Evolutionary conservation across 2,113 vertebrate genomes (phyloP).

Genomic region (Dryoscopus gambensis): DNA sequence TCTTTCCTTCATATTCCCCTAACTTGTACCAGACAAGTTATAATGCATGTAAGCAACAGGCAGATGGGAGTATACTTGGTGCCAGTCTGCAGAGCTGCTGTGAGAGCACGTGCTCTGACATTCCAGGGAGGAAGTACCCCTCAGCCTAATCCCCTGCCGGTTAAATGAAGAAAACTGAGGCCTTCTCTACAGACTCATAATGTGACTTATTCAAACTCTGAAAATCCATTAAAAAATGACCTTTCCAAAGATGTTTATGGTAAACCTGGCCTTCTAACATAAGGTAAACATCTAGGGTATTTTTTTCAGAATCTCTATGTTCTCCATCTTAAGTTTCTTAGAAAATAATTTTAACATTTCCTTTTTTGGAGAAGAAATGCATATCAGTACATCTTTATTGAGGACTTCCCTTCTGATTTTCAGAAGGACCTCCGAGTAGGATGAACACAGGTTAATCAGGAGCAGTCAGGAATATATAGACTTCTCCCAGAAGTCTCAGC

Average conservation of each 20-base stretch:
- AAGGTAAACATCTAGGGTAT: neutral
- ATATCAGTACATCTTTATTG: neutral
- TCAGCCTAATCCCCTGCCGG: neutral
- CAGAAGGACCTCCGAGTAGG: neutral
- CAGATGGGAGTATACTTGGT: neutral
- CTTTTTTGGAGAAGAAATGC: neutral
- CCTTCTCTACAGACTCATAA: neutral
- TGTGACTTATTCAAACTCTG: neutral
- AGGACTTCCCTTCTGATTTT: neutral
- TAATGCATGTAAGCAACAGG: rapidly evolving
- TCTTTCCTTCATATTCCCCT: neutral
- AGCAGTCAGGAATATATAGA: neutral
- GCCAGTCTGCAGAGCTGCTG: neutral
- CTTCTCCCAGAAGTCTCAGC: neutral
- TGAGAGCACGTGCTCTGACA: neutral
- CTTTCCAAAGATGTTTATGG: neutral
- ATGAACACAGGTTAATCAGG: neutral
- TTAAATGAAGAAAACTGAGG: neutral
- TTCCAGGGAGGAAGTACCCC: neutral
- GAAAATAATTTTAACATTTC: neutral
- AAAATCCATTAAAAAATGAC: neutral
- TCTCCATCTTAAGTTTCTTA: neutral
- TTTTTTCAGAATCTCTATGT: neutral
- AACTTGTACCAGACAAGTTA: neutral
- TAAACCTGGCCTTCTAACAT: neutral